A percentile compares a stretch with the other conserved stretches of the same genome.
These are phyloP conservation scores for Corydoras sp. DNA, from an alignment of 2,113 vertebrate genomes.

Conservation along the genomic window DNA sequence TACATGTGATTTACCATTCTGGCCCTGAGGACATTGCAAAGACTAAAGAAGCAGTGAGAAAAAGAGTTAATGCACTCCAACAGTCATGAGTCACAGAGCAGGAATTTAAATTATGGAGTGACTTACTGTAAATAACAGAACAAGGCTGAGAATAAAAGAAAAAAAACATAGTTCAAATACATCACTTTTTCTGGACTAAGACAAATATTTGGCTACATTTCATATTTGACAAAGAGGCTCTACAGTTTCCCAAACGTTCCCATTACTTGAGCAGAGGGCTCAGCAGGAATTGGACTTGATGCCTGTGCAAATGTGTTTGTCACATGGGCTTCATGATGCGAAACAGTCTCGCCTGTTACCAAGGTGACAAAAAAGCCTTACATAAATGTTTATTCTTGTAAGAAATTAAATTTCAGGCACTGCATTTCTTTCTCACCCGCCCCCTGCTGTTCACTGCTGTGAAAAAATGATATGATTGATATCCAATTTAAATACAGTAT, in stretches of 20 bases:
- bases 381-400: slow-evolving; percentile 47
- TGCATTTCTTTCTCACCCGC: slow-evolving; percentile 26
- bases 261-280: slow-evolving; percentile 36
- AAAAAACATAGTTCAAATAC: slow-evolving; percentile 7
- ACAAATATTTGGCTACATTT: slow-evolving; percentile 30
- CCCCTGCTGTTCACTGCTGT: neutral
- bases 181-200: slow-evolving; percentile 32
- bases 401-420: slow-evolving; percentile 42
- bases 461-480: too few species aligned
- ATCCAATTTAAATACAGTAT: too few species aligned
- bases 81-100: slow-evolving; percentile 31
- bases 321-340: slow-evolving; percentile 36
- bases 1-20: slow-evolving; percentile 2
- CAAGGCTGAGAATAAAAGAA: neutral
- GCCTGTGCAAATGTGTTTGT: slow-evolving; percentile 44
- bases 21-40: neutral
- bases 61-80: slow-evolving; percentile 29
- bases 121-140: slow-evolving; percentile 4
- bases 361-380: slow-evolving; percentile 47
- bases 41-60: slow-evolving; percentile 19
- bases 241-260: slow-evolving; percentile 29
- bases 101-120: slow-evolving; percentile 36
- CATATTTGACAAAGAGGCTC: slow-evolving; percentile 37
- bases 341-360: slow-evolving; percentile 46
- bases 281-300: slow-evolving; percentile 36